phyloP scores from a whole-genome alignment of 2,888 invertebrate species.

The Brachypterus glaber region DNA sequence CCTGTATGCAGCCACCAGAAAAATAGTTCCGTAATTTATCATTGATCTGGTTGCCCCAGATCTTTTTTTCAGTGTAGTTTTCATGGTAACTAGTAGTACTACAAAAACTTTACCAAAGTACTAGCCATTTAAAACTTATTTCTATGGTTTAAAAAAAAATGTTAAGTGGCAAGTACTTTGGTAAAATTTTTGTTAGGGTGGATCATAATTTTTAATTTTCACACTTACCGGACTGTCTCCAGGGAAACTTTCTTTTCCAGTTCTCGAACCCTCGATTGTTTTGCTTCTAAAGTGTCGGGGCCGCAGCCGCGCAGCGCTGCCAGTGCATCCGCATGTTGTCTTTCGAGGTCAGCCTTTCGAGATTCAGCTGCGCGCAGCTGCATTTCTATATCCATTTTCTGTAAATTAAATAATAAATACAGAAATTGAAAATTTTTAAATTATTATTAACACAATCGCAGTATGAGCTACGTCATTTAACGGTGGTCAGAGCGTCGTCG shows the following conservation, averaged over 20 bases:
- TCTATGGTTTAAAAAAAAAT: not conserved
- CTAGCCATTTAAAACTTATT: no score
- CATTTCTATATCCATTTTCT: slow-evolving; percentile 52
- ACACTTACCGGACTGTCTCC: slow-evolving; percentile 38
- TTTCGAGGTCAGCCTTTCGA: slow-evolving; percentile 65
- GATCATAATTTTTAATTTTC: no score
- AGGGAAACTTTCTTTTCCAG: slow-evolving; percentile 77
- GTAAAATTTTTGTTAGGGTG: not conserved
- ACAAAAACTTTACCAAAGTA: no score
- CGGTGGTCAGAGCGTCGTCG: no score
- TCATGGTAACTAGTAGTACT: no score
- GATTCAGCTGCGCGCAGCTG: slow-evolving; percentile 73
- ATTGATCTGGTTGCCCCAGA: no score
- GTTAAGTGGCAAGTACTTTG: not conserved
- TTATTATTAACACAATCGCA: not conserved
- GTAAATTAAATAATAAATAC: slow-evolving; percentile 5
- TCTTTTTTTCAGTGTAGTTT: no score
- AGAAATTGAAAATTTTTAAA: not conserved
- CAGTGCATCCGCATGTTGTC: slow-evolving; percentile 68
- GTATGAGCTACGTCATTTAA: no score
- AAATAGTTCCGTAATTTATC: no score
- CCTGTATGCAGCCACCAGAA: no score
- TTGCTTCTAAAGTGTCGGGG: slow-evolving; percentile 56
- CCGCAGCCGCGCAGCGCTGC: slow-evolving; percentile 46
- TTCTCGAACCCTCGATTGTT: slow-evolving; percentile 78